Evolutionary conservation across 2,113 vertebrate genomes (phyloP), one percentile per base, ranked within the genome.

Genomic region (Mungos mungo): DNA sequence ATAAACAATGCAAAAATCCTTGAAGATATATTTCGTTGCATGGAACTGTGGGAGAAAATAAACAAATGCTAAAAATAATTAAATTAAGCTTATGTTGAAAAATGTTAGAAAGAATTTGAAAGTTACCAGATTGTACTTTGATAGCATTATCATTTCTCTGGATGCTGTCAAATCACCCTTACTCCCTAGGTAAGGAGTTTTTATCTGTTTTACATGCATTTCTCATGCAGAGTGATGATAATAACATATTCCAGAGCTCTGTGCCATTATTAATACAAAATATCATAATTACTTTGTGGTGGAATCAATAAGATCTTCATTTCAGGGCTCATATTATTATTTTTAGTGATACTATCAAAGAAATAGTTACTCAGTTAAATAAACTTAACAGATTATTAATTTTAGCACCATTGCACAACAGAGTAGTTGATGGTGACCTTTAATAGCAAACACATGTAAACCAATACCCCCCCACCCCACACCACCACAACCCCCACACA

Each of bases 401-500:
- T 92, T 83, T 71, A 83, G 11, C 6, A 33, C 7, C 7, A 81
- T 7, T 38, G 2, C 8, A 57, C 21, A 87, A 45, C 6, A 82
- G 66, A 95, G 60, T 66, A 72, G 2, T 54, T 92, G 33, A 50
- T 83, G 33, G 72, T 97, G 15, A 60, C 21, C 23, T 89, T 89
- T 76, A 79, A 87, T 16, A 68, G 47, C 4, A 87, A 93, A 92
- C 13, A 27, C 3, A 45, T 25, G 0, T 50, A 65, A 60, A 25
- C 5, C 27, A 27, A 23, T 12, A 25, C 6, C 13, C 6, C 2
- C 27, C 1, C 2, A 7, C 74, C 13, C 65, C 5, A 12, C n/a
- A n/a, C 13, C n/a, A n/a, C n/a, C n/a, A n/a, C n/a, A n/a, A n/a
- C 14, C 74, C 31, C 65, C 5, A 13, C 2, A 7, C 71, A 13